Percentiles rank a stretch among this genome's conserved stretches.
Evolutionary conservation across 2,797 vertebrate genomes (phyloP).

Genomic region (Babyrousa celebensis): DNA sequence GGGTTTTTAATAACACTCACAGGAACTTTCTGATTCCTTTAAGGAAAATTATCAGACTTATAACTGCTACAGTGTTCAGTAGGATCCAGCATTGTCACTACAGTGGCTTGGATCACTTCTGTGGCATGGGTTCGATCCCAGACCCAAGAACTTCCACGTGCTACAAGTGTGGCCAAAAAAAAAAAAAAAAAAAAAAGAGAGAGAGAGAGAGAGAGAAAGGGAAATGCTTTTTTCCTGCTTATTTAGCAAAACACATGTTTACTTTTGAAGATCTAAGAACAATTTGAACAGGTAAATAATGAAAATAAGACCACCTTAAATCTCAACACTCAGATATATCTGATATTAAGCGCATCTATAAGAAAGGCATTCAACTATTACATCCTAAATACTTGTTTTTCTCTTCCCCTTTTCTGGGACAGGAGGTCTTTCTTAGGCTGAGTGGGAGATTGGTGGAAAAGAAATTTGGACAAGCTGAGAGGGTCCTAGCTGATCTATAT

Average conservation of each 20-base stretch:
- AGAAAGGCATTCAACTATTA: background rate
- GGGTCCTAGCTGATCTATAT: background rate
- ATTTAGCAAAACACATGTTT: background rate
- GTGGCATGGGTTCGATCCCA: too few relatives aligned
- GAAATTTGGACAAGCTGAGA: background rate
- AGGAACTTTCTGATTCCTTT: background rate
- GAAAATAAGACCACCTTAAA: background rate
- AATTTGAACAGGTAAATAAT: slow-evolving; percentile 4
- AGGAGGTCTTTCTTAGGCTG: background rate
- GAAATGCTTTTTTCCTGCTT: background rate
- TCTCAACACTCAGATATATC: slow-evolving; percentile 24
- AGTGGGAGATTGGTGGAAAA: background rate
- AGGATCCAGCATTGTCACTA: background rate
- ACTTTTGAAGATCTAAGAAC: slow-evolving; percentile 57
- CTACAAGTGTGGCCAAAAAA: too few relatives aligned
- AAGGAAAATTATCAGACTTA: background rate
- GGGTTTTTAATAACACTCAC: background rate
- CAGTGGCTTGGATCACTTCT: too few relatives aligned
- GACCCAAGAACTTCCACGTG: too few relatives aligned
- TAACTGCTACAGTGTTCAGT: slow-evolving; percentile 9
- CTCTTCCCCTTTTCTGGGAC: slow-evolving; percentile 3
- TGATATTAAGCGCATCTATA: background rate
- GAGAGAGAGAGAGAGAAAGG: background rate
- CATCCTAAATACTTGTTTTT: background rate
- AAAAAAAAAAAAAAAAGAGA: too few relatives aligned